Base-by-base conservation (phyloP, 2,888 invertebrate genomes). In the Xylota segnis region DNA sequence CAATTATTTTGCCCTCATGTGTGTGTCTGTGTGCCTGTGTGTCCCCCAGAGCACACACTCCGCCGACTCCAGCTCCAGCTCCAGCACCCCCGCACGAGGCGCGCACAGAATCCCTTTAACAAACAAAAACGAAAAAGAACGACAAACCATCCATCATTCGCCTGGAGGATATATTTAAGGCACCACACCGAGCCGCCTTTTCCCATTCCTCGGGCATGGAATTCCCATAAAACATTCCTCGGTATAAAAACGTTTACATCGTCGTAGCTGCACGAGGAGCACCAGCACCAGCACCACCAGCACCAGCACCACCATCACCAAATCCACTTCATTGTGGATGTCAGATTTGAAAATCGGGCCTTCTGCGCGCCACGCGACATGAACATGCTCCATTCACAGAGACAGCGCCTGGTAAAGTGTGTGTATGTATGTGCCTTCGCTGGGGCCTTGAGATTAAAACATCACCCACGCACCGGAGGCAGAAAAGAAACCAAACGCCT, bases 341-440 rank as follows among this genome's bases (percentile, higher is more conserved):
- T 77, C 59, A 77, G 70, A 61, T 77, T 77, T 77, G 32, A 37
- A 68, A 77, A 77, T 70, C 70, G 61, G 77, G 56, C 56, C 34
- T 74, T 9, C 43, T 14, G 18, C 63, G 16, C 14, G n/a, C 12
- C 52, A 34, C 4, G 12, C 37, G 14, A 34, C 37, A 34, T 5
- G 16, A 32, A 12, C 18, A 16, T 45, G 32, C 18, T 12, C 34
- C 50, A 56, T 34, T 37, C 70, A 50, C 12, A 56, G 23, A 45
- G 14, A 40, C n/a, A 50, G 45, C 5, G n/a, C 4, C 23, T 63
- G 18, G 14, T n/a, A 10, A 14, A 32, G 43, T 70, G 18, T 63
- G 10, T 63, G 27, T 27, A 32, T 70, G 18, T 63, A 14, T 63
- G 27, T 27, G 5, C 12, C 10, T 10, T 29, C 54, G 23, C 52